Evolutionary conservation across 2,888 invertebrate species (phyloP).

Genomic region (Drosophila limbata): DNA sequence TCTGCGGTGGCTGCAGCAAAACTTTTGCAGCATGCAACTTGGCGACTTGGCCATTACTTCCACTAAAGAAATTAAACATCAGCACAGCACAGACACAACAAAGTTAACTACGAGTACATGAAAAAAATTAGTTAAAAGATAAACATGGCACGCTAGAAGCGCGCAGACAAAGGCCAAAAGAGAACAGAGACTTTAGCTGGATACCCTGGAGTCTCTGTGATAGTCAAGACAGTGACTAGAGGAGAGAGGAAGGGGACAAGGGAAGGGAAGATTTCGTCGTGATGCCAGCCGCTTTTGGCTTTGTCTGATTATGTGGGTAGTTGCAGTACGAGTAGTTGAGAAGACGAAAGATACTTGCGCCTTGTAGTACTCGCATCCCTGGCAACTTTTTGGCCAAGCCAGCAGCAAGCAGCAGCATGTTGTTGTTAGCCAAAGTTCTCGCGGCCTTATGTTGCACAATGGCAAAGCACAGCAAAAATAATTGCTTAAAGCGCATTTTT

Average conservation of each 20-base stretch:
- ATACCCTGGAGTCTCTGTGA: constrained; percentile 14
- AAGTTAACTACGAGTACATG: constrained; percentile 69
- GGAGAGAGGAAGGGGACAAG: not conserved
- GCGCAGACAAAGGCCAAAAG: constrained; percentile 65
- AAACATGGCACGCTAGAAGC: constrained; percentile 77
- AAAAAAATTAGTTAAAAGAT: constrained; percentile 81
- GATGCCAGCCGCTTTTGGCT: constrained; percentile 57
- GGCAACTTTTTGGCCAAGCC: constrained; percentile 45
- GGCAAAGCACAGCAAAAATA: constrained; percentile 64
- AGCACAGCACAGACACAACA: constrained; percentile 45
- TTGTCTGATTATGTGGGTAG: constrained; percentile 78
- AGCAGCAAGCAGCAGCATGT: constrained; percentile 20
- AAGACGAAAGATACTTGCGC: constrained; percentile 72
- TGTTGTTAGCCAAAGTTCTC: constrained; percentile 45
- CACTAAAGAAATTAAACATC: constrained; percentile 77
- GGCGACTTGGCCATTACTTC: constrained; percentile 78
- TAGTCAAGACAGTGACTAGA: not conserved
- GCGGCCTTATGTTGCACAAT: constrained; percentile 64
- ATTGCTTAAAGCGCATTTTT: constrained; percentile 78
- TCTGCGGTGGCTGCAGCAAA: constrained; percentile 35
- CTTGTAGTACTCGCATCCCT: constrained; percentile 37
- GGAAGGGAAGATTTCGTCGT: constrained; percentile 37
- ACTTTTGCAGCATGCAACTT: constrained; percentile 69
- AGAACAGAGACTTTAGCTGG: constrained; percentile 17
- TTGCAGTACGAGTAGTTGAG: constrained; percentile 39